Conservation (phyloP, 1,140 invertebrate species). For the Bathynomus jamesi region DNA sequence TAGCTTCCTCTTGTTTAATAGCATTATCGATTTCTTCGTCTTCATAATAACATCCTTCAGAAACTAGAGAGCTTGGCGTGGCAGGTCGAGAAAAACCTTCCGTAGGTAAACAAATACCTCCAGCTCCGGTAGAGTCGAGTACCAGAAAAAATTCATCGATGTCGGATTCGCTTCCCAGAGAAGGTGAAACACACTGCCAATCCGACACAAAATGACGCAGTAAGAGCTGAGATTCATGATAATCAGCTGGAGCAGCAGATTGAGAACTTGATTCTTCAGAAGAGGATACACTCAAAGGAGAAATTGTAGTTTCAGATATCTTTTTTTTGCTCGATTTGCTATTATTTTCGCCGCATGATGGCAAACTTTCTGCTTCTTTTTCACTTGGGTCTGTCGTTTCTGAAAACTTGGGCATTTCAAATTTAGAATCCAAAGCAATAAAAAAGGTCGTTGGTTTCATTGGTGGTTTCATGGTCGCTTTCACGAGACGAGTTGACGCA, state of each 20-base stretch:
- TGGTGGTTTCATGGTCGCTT: slow-evolving; percentile 29
- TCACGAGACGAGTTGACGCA: slow-evolving; percentile 32
- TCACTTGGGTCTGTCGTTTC: not conserved
- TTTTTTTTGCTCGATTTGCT: slow-evolving; percentile 9
- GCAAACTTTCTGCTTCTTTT: not conserved
- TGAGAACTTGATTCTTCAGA: slow-evolving; percentile 2
- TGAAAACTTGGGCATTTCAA: slow-evolving; percentile 26
- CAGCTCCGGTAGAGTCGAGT: slow-evolving; percentile 30
- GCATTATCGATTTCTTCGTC: not conserved
- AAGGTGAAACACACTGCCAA: slow-evolving; percentile 28
- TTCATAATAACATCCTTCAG: not conserved
- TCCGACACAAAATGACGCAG: slow-evolving; percentile 30
- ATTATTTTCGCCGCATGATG: not conserved
- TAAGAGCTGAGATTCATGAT: slow-evolving; percentile 34
- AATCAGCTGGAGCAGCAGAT: slow-evolving; percentile 30
- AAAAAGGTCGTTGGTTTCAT: slow-evolving; percentile 35
- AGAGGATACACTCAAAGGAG: not conserved
- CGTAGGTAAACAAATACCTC: slow-evolving; percentile 19
- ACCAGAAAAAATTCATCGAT: slow-evolving; percentile 36
- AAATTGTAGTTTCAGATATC: not conserved
- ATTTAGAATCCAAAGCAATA: slow-evolving; percentile 30
- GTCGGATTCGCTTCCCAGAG: slow-evolving; percentile 23
- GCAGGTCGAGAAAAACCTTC: slow-evolving; percentile 16
- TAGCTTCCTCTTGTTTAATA: not conserved
- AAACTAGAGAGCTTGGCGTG: slow-evolving; percentile 11